A percentile compares a stretch with the other conserved stretches of the same genome.
Evolutionary conservation across 2,113 vertebrate species (phyloP).

Genomic region (Festucalex cinctus): DNA sequence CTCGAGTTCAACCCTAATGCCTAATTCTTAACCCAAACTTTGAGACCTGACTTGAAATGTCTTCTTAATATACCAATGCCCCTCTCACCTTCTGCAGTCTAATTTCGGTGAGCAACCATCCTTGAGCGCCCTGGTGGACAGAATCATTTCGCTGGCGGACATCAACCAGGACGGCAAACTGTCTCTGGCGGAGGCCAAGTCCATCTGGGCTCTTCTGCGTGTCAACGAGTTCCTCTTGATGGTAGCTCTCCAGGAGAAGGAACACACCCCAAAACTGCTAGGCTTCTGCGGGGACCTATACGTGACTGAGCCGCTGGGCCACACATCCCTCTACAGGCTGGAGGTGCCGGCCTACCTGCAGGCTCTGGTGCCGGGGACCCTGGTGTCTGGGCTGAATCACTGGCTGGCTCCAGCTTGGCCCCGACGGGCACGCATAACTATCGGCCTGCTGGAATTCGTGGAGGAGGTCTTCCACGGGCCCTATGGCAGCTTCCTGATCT

Average conservation of each 20-base stretch:
- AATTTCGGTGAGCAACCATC: constrained; percentile 88
- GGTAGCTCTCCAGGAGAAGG: constrained; percentile 86
- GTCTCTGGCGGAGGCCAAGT: constrained; percentile 92
- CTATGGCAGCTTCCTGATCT: constrained; percentile 92
- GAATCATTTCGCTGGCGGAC: constrained; percentile 84
- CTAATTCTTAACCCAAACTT: too few species aligned
- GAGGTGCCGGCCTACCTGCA: constrained; percentile 78
- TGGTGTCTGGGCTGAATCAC: constrained; percentile 80
- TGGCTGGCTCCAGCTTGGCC: constrained; percentile 94
- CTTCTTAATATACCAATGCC: neutral
- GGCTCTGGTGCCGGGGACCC: constrained; percentile 75
- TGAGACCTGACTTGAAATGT: too few species aligned
- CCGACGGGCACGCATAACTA: constrained; percentile 84
- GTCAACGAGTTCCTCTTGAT: constrained; percentile 90
- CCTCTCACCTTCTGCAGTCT: constrained; percentile 63
- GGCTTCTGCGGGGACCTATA: constrained; percentile 93
- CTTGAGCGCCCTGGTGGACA: constrained; percentile 77
- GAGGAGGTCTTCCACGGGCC: constrained; percentile 95
- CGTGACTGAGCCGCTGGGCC: constrained; percentile 81
- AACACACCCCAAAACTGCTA: constrained; percentile 84
- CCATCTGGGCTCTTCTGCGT: constrained; percentile 91
- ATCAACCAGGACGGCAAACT: constrained; percentile 86
- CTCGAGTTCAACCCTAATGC: too few species aligned
- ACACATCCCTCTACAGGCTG: constrained; percentile 79
- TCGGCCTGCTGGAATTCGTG: constrained; percentile 92